Evolutionary conservation across 2,888 invertebrate species (phyloP).

Genomic region (Apamea monoglypha): DNA sequence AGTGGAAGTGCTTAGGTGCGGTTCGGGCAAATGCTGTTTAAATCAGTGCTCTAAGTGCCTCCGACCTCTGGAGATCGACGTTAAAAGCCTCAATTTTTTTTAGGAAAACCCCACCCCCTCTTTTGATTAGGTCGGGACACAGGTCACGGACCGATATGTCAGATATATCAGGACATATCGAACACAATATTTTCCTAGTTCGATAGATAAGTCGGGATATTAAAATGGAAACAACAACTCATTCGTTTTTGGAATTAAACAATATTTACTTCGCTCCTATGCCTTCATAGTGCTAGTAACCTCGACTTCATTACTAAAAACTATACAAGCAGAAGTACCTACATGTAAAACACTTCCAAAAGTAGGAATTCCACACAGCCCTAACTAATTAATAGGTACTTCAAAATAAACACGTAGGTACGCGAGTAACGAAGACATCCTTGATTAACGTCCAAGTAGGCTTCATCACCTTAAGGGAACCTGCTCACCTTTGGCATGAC

Average conservation of each 20-base stretch:
- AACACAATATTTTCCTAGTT: not conserved
- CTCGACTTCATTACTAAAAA: not conserved
- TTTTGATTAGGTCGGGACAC: not conserved
- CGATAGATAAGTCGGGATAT: not conserved
- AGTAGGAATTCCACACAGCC: not conserved
- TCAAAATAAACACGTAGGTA: conserved; percentile 12
- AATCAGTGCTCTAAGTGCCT: too few species aligned
- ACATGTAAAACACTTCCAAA: not conserved
- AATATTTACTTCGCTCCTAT: too few species aligned
- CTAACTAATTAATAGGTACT: not conserved
- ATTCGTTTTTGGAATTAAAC: too few species aligned
- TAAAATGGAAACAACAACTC: not conserved
- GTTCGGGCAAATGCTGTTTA: too few species aligned
- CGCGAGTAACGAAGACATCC: conserved; percentile 27
- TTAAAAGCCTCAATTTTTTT: not conserved
- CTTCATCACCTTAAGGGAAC: conserved; percentile 50
- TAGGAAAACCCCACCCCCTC: too few species aligned
- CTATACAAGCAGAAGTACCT: too few species aligned
- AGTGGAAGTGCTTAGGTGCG: too few species aligned
- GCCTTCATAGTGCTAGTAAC: not conserved
- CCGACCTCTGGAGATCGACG: too few species aligned
- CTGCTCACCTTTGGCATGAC: conserved; percentile 65
- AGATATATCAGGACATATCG: too few species aligned
- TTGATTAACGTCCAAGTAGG: conserved; percentile 48
- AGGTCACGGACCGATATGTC: too few species aligned